phyloP scores from a whole-genome alignment of 2,888 invertebrate genomes.

The Zaprionus bogoriensis region DNA sequence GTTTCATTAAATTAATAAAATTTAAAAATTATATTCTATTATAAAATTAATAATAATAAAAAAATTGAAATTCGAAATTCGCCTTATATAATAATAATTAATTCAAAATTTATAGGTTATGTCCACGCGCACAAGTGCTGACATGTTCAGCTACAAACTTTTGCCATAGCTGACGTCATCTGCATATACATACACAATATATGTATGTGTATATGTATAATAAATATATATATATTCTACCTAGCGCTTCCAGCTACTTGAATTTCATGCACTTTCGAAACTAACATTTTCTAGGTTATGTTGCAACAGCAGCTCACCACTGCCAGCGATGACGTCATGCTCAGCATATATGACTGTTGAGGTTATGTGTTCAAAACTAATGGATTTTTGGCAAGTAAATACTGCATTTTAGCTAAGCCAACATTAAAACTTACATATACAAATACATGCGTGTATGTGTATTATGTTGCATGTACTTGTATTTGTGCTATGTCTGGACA shows the following conservation, averaged over 20 bases:
- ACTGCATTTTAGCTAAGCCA: neutral
- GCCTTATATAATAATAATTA: neutral
- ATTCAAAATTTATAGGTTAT: conserved; percentile 6
- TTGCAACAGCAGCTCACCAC: neutral
- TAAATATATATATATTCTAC: neutral
- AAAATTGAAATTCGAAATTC: neutral
- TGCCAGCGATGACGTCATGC: conserved; percentile 27
- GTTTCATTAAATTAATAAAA: conserved; percentile 4
- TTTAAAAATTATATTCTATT: neutral
- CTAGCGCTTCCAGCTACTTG: neutral
- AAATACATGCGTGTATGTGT: conserved; percentile 1
- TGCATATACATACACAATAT: neutral
- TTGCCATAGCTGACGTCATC: neutral
- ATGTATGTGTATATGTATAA: neutral
- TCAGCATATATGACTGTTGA: conserved; percentile 14
- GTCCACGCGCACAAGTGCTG: neutral
- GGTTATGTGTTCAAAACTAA: conserved; percentile 34
- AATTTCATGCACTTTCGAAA: neutral
- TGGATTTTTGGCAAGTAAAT: neutral
- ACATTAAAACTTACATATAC: neutral
- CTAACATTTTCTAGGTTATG: neutral
- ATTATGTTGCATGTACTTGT: too few species aligned
- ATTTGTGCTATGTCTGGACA: conserved; percentile 32
- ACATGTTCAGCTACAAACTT: neutral
- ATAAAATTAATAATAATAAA: neutral